A percentile compares a stretch with the other conserved stretches of the same genome.
These are phyloP conservation scores for Adelosebastes latens DNA, from an alignment of 2,797 vertebrate species.

Conservation along the genomic window DNA sequence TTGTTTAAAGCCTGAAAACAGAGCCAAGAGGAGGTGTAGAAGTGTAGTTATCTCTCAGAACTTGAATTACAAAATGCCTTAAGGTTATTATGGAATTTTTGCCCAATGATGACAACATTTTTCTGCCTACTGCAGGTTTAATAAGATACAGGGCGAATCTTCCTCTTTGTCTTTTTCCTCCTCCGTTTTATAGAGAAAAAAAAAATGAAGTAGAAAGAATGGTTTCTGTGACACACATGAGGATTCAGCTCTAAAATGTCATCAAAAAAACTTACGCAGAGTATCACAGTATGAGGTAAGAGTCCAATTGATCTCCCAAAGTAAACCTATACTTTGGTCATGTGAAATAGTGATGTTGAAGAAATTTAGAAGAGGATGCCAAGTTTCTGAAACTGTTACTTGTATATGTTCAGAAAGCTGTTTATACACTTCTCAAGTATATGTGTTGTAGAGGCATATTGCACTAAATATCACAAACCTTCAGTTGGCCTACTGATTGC, in stretches of 20 bases:
- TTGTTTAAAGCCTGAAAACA: too few relatives aligned
- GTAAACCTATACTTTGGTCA: background rate
- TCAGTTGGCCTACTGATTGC: background rate
- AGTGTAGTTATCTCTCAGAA: too few relatives aligned
- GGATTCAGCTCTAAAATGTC: background rate
- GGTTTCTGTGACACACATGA: background rate
- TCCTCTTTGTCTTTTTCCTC: background rate
- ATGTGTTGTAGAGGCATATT: background rate
- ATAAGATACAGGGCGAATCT: background rate
- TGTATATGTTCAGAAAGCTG: background rate
- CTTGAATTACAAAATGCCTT: too few relatives aligned
- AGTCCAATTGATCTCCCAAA: background rate
- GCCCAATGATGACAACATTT: too few relatives aligned
- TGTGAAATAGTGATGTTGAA: background rate
- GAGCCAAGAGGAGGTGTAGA: too few relatives aligned
- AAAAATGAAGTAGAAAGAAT: background rate
- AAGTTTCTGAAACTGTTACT: background rate
- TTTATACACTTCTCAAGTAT: too few relatives aligned
- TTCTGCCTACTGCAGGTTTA: too few relatives aligned
- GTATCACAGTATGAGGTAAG: background rate
- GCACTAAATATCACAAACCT: background rate
- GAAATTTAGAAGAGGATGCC: background rate
- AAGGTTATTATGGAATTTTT: too few relatives aligned
- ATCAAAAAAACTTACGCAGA: background rate
- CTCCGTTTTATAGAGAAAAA: background rate